These are phyloP conservation scores for Musca vetustissima DNA, from an alignment of 1,140 invertebrate genomes.

Conservation along the genomic window DNA sequence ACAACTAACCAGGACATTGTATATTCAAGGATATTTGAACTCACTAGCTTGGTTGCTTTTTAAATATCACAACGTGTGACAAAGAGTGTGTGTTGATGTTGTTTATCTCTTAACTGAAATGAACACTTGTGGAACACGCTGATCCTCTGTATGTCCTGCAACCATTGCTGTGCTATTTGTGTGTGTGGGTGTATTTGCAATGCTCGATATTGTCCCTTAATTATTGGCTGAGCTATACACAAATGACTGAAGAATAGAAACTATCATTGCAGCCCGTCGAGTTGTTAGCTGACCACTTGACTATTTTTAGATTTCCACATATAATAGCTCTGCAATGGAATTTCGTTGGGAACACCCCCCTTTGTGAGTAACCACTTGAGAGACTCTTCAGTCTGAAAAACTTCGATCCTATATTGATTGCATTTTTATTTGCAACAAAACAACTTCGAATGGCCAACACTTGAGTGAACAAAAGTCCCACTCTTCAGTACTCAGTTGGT, in stretches of 20 bases:
- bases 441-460: background rate
- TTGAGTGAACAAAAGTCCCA: background rate
- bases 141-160: background rate
- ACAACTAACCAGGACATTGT: background rate
- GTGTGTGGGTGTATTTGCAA: no score
- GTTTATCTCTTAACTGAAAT: no score
- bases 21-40: background rate
- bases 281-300: background rate
- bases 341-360: background rate
- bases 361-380: background rate
- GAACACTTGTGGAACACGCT: constrained; percentile 9
- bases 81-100: background rate
- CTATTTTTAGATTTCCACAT: constrained; percentile 4
- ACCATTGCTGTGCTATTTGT: no score
- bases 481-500: no score
- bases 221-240: background rate
- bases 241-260: background rate
- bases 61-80: constrained; percentile 11
- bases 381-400: no score
- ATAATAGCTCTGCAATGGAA: background rate
- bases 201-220: background rate
- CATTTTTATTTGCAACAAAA: constrained; percentile 16
- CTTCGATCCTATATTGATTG: background rate
- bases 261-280: background rate
- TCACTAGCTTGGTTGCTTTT: background rate